phyloP scores from a whole-genome alignment of 2,888 invertebrate genomes.

The Nomada flava region DNA sequence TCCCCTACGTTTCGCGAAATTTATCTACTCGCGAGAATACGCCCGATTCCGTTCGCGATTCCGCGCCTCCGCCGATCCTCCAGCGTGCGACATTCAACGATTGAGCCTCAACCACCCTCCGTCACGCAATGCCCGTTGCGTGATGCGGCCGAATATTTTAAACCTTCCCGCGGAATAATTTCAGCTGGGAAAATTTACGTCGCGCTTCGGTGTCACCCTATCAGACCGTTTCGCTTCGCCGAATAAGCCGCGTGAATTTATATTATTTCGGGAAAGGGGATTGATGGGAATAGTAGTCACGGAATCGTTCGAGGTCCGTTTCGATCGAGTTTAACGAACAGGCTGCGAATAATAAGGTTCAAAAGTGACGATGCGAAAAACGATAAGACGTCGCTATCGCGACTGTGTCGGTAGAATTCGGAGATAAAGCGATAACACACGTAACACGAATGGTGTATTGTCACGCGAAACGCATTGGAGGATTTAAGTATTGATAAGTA shows the following conservation, averaged over 20 bases:
- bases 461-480: background rate
- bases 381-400: background rate
- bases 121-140: conserved; percentile 38
- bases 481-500: background rate
- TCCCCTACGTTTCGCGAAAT: conserved; percentile 45
- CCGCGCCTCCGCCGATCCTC: conserved; percentile 23
- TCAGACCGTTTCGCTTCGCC: conserved; percentile 9
- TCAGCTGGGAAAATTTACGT: conserved; percentile 20
- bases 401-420: background rate
- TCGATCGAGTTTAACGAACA: background rate
- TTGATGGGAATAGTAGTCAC: background rate
- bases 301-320: background rate
- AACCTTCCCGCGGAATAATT: conserved; percentile 32
- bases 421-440: background rate
- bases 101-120: background rate
- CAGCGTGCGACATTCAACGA: conserved; percentile 21
- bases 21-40: conserved; percentile 41
- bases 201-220: conserved; percentile 26
- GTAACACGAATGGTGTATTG: background rate
- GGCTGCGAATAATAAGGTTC: background rate
- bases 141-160: conserved; percentile 40
- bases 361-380: background rate
- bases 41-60: conserved; percentile 32
- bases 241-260: conserved; percentile 17
- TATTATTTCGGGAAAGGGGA: background rate